phyloP scores from a whole-genome alignment of 1,140 invertebrate species.

The Drosophila navojoa region DNA sequence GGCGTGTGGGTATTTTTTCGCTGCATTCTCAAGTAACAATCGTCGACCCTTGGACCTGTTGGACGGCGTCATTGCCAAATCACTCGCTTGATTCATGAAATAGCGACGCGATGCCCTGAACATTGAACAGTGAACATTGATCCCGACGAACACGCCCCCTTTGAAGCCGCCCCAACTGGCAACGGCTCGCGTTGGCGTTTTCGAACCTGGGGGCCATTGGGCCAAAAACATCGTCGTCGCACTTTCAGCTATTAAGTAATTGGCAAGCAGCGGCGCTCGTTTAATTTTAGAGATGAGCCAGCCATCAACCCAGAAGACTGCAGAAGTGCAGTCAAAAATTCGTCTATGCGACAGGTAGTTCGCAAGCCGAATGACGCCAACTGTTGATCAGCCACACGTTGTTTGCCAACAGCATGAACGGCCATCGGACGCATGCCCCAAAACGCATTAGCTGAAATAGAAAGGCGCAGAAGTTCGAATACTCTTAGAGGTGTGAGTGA shows the following conservation, averaged over 20 bases:
- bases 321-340: conserved; percentile 4
- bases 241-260: conserved; percentile 73
- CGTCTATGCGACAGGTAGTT: conserved; percentile 8
- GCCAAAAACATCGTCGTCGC: conserved; percentile 44
- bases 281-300: conserved; percentile 55
- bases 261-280: conserved; percentile 47
- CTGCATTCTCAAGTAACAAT: conserved; percentile 42
- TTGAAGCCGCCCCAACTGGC: conserved; percentile 41
- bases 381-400: conserved; percentile 37
- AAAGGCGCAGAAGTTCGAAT: neutral
- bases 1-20: conserved; percentile 56
- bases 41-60: conserved; percentile 31
- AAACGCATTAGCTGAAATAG: neutral
- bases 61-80: conserved; percentile 54
- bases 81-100: conserved; percentile 81
- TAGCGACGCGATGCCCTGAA: conserved; percentile 38
- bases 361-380: conserved; percentile 38
- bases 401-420: conserved; percentile 46
- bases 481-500: neutral
- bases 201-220: conserved; percentile 22
- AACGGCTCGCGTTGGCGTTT: conserved; percentile 43
- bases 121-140: conserved; percentile 35
- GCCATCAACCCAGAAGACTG: neutral
- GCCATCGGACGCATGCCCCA: neutral
- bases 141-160: conserved; percentile 24